Base-by-base conservation (phyloP, 2,113 vertebrate species). In the Lates calcarifer region DNA sequence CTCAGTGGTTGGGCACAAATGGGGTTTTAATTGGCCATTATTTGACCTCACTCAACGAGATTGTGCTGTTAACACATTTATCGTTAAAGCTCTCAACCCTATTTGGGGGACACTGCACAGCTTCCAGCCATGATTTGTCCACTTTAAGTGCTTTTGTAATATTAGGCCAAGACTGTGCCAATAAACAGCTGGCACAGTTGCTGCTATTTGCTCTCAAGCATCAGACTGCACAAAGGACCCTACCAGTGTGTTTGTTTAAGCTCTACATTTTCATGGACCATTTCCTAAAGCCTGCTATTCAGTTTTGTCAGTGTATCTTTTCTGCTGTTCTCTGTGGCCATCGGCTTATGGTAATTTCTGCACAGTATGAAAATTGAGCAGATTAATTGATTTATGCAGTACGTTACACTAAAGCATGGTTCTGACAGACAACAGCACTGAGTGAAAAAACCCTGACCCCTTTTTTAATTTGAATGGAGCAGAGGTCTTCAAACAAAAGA, bases 21-120 rank as follows among this genome's bases (percentile, higher is more conserved):
- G 63, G 73, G 69, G 6, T 81, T 93, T 90, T 90, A 90, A 89
- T 90, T 90, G 86, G 89, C 86, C 87, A 79, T 89, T 89, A 81
- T 91, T 90, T 90, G 83, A 91, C 89, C 86, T 80, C 79, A 35
- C 72, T 84, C 77, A 18, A 73, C 37, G 24, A 65, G 77, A 88
- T 85, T 78, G 77, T 39, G 63, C 63, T 73, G 64, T 83, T 88
- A 90, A 93, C 88, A 91, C 85, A 67, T 86, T 81, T 82, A 57
- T 73, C 62, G 63, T 81, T 76, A 71, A 82, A 65, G 22, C 80
- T 43, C 74, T 77, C 29, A 28, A 57, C 77, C 39, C 35, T 53
- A 14, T 67, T 65, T 65, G 51, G 51, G 66, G 70, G 79, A 81
- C 70, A 43, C 35, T 37, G 62, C 26, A 56, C 65, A 79, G 83